phyloP scores from a whole-genome alignment of 2,113 vertebrate species.

The Daboia siamensis region DNA sequence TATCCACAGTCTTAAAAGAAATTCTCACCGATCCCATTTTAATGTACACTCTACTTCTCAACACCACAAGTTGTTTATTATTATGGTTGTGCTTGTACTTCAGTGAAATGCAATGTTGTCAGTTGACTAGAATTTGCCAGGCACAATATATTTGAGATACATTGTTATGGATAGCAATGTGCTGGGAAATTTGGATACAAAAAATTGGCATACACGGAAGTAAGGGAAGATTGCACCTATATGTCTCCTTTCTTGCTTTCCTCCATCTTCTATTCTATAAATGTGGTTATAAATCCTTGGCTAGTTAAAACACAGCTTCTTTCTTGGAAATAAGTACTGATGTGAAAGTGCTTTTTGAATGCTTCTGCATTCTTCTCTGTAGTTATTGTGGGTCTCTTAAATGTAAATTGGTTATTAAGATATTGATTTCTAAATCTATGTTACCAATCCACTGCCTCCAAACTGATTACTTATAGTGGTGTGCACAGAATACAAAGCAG shows the following conservation, averaged over 20 bases:
- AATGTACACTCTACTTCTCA: too few species aligned
- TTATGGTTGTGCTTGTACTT: not conserved
- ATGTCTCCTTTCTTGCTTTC: not conserved
- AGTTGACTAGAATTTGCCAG: not conserved
- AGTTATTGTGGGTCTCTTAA: not conserved
- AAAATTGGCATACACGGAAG: not conserved
- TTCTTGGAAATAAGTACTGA: not conserved
- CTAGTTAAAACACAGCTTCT: not conserved
- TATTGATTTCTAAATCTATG: not conserved
- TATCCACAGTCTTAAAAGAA: not conserved
- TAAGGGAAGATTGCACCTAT: not conserved
- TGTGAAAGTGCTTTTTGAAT: not conserved
- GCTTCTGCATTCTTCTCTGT: not conserved
- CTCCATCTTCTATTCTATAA: not conserved
- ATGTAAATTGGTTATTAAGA: not conserved
- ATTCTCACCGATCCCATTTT: not conserved
- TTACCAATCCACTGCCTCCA: not conserved
- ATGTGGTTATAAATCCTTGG: not conserved
- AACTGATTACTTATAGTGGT: not conserved
- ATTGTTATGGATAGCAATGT: not conserved
- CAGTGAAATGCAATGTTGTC: not conserved
- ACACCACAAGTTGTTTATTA: not conserved
- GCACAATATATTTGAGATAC: not conserved
- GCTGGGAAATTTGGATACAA: not conserved
- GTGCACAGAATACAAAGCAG: not conserved